These are phyloP conservation scores for Hystrix cristata DNA, from an alignment of 2,113 vertebrate genomes.

Conservation along the genomic window DNA sequence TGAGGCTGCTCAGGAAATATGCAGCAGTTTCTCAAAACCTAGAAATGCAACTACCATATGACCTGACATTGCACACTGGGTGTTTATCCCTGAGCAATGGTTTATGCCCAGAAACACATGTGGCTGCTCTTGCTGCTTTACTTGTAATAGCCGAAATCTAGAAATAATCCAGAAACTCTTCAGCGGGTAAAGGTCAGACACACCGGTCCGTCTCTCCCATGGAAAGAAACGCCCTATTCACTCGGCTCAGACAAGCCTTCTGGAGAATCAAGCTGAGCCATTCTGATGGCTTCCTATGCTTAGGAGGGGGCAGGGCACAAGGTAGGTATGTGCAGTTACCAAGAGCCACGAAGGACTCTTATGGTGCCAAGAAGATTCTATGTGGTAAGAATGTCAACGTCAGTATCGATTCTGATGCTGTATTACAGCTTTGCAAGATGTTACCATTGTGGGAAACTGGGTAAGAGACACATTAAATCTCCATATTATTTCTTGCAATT, in stretches of 20 bases:
- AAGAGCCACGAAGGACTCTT: neutral
- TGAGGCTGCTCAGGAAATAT: neutral
- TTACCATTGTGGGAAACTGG: neutral
- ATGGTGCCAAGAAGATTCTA: too few relatives aligned
- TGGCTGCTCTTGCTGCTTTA: neutral
- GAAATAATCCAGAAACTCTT: too few relatives aligned
- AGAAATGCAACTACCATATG: neutral
- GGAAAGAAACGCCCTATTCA: too few relatives aligned
- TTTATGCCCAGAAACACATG: too few relatives aligned
- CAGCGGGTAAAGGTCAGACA: too few relatives aligned
- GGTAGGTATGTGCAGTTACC: neutral
- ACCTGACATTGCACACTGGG: neutral
- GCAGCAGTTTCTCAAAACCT: neutral
- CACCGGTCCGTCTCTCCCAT: too few relatives aligned
- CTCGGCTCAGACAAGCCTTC: too few relatives aligned
- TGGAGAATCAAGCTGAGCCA: too few relatives aligned
- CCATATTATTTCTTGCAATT: neutral
- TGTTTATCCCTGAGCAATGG: neutral
- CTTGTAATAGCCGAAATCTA: too few relatives aligned
- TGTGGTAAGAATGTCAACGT: neutral
- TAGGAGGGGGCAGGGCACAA: too few relatives aligned
- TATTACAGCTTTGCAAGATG: neutral
- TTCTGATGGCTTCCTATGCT: neutral
- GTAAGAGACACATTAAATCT: neutral
- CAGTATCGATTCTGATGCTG: neutral